Evolutionary conservation across 1,140 invertebrate genomes (phyloP).

Genomic region (Aphis gossypii): DNA sequence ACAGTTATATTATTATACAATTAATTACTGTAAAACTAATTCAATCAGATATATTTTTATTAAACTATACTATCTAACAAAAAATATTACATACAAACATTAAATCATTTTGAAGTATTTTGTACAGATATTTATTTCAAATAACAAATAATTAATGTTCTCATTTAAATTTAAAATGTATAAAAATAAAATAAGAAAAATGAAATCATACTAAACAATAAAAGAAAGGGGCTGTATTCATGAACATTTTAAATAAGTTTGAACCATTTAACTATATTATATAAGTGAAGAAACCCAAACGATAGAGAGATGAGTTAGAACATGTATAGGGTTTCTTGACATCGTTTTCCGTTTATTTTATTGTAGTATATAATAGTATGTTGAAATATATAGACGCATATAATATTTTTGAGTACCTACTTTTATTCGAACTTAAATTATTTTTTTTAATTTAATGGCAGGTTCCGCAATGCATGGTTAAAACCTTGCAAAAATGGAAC

Average conservation of each 20-base stretch:
- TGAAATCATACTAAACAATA: not conserved
- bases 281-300: not conserved
- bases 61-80: not conserved
- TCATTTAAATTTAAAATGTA: not conserved
- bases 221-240: not conserved
- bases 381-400: not conserved
- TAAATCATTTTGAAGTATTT: not conserved
- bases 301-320: not conserved
- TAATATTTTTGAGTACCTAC: not conserved
- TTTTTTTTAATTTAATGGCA: not conserved
- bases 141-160: not conserved
- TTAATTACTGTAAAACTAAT: not conserved
- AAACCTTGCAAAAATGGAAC: slow-evolving; percentile 16
- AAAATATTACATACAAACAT: not conserved
- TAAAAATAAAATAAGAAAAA: not conserved
- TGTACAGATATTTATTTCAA: not conserved
- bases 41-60: not conserved
- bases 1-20: not conserved
- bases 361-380: not conserved
- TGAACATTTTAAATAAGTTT: not conserved
- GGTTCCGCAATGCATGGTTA: not conserved
- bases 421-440: not conserved
- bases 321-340: not conserved
- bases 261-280: not conserved
- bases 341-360: not conserved